Conservation (phyloP, 2,113 vertebrate species). For the Ancistrus triradiatus region DNA sequence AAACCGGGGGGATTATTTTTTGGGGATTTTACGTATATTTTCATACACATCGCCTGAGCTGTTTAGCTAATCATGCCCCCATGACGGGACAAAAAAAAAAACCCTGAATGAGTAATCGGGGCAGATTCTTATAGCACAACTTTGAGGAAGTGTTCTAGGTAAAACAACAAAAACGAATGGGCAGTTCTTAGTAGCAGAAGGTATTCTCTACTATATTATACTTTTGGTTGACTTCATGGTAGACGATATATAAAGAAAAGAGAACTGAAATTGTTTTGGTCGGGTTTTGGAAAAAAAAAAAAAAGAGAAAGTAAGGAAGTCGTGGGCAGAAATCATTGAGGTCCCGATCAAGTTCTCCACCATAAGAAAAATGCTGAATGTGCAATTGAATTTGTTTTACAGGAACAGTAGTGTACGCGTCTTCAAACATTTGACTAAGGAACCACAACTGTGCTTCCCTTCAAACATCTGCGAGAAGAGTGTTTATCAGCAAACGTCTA, state of each 20-base stretch:
- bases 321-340: background rate
- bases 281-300: background rate
- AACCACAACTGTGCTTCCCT: conserved; percentile 6
- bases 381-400: conserved; percentile 6
- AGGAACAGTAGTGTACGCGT: background rate
- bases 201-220: background rate
- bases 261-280: conserved; percentile 18
- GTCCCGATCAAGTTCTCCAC: background rate
- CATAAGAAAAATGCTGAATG: background rate
- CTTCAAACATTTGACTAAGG: conserved; percentile 23
- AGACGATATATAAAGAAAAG: conserved; percentile 27
- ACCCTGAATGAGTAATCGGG: no score
- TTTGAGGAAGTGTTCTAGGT: background rate
- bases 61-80: no score
- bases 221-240: conserved; percentile 23
- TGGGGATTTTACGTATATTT: no score
- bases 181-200: background rate
- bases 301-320: conserved; percentile 10
- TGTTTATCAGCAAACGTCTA: conserved; percentile 33
- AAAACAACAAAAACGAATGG: background rate
- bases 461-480: conserved; percentile 23
- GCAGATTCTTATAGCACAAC: no score
- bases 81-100: no score
- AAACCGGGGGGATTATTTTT: no score
- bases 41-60: no score